A percentile compares a stretch with the other conserved stretches of the same genome.
These are phyloP conservation scores for Actinostola sp. DNA, from an alignment of 92 coral and sea anemone species.

Conservation along the genomic window DNA sequence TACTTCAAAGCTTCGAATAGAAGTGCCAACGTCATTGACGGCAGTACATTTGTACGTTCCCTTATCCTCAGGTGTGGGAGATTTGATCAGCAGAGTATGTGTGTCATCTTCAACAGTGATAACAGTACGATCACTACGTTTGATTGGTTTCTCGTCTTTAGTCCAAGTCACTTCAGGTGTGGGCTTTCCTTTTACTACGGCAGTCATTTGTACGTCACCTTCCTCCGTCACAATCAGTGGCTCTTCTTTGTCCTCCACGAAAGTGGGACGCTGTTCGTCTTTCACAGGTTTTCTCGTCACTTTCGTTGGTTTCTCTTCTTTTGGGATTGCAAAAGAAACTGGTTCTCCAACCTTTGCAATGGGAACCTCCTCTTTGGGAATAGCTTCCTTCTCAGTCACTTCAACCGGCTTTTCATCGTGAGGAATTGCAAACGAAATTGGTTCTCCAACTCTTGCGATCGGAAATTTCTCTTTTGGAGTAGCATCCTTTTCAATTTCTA, in stretches of 20 bases:
- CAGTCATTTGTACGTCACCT: constrained; percentile 68
- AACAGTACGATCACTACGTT: constrained; percentile 14
- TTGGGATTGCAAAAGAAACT: no score
- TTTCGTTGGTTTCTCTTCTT: no score
- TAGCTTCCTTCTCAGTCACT: no score
- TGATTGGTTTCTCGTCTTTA: constrained; percentile 42
- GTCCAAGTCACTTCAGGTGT: constrained; percentile 44
- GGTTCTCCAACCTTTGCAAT: no score
- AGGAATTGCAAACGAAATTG: constrained; percentile 8
- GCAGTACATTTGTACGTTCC: constrained; percentile 46
- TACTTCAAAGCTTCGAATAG: constrained; percentile 10
- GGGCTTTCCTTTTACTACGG: constrained; percentile 61
- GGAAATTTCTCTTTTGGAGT: no score
- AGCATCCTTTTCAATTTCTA: constrained; percentile 7
- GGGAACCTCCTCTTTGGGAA: no score
- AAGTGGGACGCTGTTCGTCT: constrained; percentile 18
- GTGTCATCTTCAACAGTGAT: constrained; percentile 36
- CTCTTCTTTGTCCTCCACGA: constrained; percentile 22
- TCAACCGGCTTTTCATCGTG: constrained; percentile 45
- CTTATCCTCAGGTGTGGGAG: constrained; percentile 36
- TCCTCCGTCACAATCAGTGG: constrained; percentile 71
- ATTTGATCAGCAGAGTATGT: constrained; percentile 38
- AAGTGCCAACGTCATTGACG: constrained; percentile 43
- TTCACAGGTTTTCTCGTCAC: no score
- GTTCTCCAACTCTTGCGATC: constrained; percentile 35